These are phyloP conservation scores for Anguilla anguilla DNA, from an alignment of 2,797 vertebrate species.

Conservation along the genomic window DNA sequence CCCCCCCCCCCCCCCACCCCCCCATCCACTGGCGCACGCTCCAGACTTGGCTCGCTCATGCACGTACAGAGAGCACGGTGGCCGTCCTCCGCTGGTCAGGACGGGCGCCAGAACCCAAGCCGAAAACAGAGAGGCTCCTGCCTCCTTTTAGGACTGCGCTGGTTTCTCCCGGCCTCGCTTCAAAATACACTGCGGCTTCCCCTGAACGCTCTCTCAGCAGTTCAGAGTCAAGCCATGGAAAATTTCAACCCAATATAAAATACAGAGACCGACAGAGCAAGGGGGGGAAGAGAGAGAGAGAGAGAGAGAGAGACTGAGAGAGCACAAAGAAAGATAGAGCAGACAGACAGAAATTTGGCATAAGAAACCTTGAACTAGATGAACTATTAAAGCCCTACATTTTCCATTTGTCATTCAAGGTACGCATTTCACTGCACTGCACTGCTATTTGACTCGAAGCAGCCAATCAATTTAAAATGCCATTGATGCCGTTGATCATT, in stretches of 20 bases:
- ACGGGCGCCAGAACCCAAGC: conserved; percentile 71
- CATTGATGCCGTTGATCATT: not conserved
- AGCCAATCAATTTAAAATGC: not conserved
- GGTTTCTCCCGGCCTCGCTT: conserved; percentile 74
- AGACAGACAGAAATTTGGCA: conserved; percentile 31
- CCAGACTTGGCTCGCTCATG: not conserved
- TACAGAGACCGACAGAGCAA: conserved; percentile 32
- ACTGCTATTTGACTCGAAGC: not conserved
- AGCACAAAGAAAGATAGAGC: conserved; percentile 21
- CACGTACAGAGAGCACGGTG: conserved; percentile 58
- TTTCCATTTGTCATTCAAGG: not conserved
- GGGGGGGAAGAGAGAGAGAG: conserved; percentile 25
- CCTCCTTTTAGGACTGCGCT: conserved; percentile 67
- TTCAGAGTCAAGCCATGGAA: conserved; percentile 74
- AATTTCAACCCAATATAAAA: conserved; percentile 73
- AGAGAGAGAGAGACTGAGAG: conserved; percentile 43
- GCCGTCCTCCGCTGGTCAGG: conserved; percentile 71
- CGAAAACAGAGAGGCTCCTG: conserved; percentile 70
- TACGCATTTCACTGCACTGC: not conserved
- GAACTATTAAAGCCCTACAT: not conserved
- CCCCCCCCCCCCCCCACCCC: not conserved
- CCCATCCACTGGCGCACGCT: not conserved
- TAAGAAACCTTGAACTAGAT: not conserved
- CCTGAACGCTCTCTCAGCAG: conserved; percentile 81
- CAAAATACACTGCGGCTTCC: conserved; percentile 80